Evolutionary conservation across 1,140 invertebrate genomes (phyloP).

Genomic region (Prorops nasuta): DNA sequence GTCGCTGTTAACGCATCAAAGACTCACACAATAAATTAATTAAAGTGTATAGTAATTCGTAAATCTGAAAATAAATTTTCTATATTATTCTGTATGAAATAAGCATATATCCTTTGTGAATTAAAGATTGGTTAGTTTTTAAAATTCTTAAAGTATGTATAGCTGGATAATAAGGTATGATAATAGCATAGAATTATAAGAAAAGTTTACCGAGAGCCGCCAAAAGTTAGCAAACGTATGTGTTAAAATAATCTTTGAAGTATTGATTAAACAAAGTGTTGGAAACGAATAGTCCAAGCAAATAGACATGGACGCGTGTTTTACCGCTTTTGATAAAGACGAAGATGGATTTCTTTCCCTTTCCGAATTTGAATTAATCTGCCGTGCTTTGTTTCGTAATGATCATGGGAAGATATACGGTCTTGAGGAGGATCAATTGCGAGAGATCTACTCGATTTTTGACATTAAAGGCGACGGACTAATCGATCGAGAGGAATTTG

Average conservation of each 20-base stretch:
- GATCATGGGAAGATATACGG: constrained; percentile 81
- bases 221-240: too few relatives aligned
- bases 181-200: too few relatives aligned
- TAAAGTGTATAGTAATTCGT: too few relatives aligned
- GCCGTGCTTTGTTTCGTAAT: constrained; percentile 82
- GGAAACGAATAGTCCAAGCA: constrained; percentile 28
- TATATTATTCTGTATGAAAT: too few relatives aligned
- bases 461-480: constrained; percentile 76
- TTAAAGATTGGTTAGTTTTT: too few relatives aligned
- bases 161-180: too few relatives aligned
- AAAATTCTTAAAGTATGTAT: too few relatives aligned
- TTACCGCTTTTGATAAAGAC: constrained; percentile 83
- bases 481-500: constrained; percentile 81
- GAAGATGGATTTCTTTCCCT: constrained; percentile 78
- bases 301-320: constrained; percentile 78
- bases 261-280: constrained; percentile 53
- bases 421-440: constrained; percentile 69
- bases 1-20: constrained; percentile 67
- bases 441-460: constrained; percentile 77
- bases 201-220: too few relatives aligned
- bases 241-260: constrained; percentile 9
- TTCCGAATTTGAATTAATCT: constrained; percentile 77
- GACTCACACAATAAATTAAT: constrained; percentile 43
- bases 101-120: too few relatives aligned
- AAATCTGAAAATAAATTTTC: too few relatives aligned